Conservation (phyloP, 2,113 vertebrate species). For the Vicugna pacos region DNA sequence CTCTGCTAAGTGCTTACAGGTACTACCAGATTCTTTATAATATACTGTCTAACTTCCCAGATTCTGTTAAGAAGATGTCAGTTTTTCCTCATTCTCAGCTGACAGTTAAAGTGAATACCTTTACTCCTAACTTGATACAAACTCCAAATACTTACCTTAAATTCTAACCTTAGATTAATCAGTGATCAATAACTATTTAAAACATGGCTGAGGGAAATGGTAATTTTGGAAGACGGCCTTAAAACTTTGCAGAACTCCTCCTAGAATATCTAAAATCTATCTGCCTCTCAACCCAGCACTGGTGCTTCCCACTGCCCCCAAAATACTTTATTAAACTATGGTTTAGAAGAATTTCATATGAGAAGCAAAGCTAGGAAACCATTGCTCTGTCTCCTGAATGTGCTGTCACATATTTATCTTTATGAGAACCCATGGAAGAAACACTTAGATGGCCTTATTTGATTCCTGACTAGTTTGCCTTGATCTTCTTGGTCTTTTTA, state of each 20-base stretch:
- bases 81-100: constrained; percentile 17
- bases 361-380: background rate
- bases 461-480: background rate
- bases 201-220: background rate
- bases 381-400: background rate
- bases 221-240: constrained; percentile 7
- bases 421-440: background rate
- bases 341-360: background rate
- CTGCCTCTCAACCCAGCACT: background rate
- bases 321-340: background rate
- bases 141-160: background rate
- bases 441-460: background rate
- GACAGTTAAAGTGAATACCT: background rate
- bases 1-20: background rate
- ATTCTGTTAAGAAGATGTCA: background rate
- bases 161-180: background rate
- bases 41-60: background rate
- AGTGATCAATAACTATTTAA: constrained; percentile 6
- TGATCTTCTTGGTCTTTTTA: background rate
- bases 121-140: background rate
- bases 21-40: background rate
- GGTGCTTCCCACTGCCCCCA: background rate
- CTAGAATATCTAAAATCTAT: background rate
- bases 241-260: background rate
- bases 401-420: background rate